A percentile compares a stretch with the other conserved stretches of the same genome.
These are phyloP conservation scores for Cinclus mexicanus DNA, from an alignment of 2,113 vertebrate species.

Conservation along the genomic window DNA sequence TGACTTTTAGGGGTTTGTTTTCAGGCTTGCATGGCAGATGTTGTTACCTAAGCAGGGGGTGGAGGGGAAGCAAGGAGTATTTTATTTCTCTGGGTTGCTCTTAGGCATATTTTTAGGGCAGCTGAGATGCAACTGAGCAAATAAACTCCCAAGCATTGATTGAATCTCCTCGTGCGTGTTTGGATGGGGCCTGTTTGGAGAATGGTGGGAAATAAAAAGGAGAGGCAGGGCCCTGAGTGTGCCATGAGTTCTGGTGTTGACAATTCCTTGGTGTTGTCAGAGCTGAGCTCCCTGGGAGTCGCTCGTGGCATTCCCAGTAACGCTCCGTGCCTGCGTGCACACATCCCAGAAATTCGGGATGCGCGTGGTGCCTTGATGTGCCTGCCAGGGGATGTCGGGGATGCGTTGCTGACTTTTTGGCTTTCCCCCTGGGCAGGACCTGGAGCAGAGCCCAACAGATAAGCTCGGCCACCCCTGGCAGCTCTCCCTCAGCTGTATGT, in stretches of 20 bases:
- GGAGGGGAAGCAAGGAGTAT: neutral
- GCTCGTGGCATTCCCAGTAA: fast-evolving
- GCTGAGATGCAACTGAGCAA: neutral
- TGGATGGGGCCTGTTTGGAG: neutral
- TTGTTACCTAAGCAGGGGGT: neutral
- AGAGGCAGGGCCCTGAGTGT: neutral
- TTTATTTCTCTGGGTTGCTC: neutral
- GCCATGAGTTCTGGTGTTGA: neutral
- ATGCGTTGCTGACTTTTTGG: neutral
- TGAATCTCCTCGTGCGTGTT: fast-evolving
- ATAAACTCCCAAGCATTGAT: neutral
- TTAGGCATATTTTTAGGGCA: neutral
- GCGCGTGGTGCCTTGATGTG: neutral
- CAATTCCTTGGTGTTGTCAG: neutral
- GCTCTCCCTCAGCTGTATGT: neutral
- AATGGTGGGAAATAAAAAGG: neutral
- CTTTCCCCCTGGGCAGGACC: slow-evolving; percentile 28
- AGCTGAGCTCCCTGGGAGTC: neutral
- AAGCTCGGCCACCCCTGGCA: neutral
- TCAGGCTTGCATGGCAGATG: neutral
- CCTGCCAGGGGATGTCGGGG: slow-evolving; percentile 8
- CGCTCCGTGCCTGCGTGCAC: neutral
- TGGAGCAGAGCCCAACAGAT: slow-evolving; percentile 52
- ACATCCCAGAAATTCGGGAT: neutral
- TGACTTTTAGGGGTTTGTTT: neutral